Base-by-base conservation (phyloP, 2,888 invertebrate species). In the Deilephila porcellus region DNA sequence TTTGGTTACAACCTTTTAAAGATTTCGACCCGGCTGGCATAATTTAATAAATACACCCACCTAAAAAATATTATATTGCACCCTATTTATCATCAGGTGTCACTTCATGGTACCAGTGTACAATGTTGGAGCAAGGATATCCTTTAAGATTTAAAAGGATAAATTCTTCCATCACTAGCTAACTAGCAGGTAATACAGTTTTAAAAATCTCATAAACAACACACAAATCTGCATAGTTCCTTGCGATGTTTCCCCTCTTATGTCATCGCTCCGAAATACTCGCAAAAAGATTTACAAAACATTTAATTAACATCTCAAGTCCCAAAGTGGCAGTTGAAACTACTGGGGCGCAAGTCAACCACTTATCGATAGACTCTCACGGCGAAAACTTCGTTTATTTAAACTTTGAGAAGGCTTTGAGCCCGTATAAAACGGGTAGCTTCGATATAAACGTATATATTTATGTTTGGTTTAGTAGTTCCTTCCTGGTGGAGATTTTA, bases 221-320 rank as follows among this genome's bases (percentile, higher is more conserved):
- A n/a, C 6, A 19, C 19, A 53, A 19, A 4, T 53, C 19, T 53
- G 17, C 14, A 53, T 53, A 53, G 14, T n/a, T 6, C 3, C 4
- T 56, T n/a, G 5, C 56, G 14, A 14, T 14, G 45, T 45, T 45
- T 45, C 11, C 14, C 14, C 14, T 45, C 45, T 45, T 14, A 45
- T 14, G 3, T 45, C 1, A 3, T 14, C 14, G 14, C 3, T 45
- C 14, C 45, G 3, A 45, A 45, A 11, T 14, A 14, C 56, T 56
- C n/a, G 11, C 56, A 19, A 56, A 56, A 17, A 64, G n/a, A 64
- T 64, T 45, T 19, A n/a, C 37, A 64, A 45, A 64, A 45, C 37
- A 45, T 64, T 64, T 67, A 67, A 67, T 67, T 67, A 67, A 67
- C 67, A 52, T 52, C 52, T 67, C 52, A 52, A 67, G 67, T 52